phyloP scores from a whole-genome alignment of 2,888 invertebrate species.

The Tachina grossa region DNA sequence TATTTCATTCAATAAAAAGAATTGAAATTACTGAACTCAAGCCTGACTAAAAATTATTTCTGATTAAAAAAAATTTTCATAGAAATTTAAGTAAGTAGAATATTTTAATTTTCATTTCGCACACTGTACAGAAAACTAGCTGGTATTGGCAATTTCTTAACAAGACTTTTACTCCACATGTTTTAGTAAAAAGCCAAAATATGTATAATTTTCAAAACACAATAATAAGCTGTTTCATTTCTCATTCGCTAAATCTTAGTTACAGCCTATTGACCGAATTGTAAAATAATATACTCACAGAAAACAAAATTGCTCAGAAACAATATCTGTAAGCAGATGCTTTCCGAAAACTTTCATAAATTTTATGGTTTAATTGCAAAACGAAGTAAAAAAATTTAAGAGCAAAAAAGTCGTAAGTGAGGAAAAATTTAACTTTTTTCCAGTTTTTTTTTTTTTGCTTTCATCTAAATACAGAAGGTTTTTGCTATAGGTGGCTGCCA shows the following conservation, averaged over 20 bases:
- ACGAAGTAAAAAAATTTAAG: background rate
- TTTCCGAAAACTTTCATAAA: slow-evolving; percentile 5
- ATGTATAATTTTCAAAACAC: too few species aligned
- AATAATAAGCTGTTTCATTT: background rate
- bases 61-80: too few species aligned
- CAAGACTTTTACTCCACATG: too few species aligned
- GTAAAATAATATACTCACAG: background rate
- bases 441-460: background rate
- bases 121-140: too few species aligned
- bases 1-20: too few species aligned
- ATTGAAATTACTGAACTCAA: too few species aligned
- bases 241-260: background rate
- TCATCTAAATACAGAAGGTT: slow-evolving; percentile 16
- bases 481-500: slow-evolving; percentile 23
- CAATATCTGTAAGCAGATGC: background rate
- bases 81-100: too few species aligned
- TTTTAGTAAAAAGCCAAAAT: too few species aligned
- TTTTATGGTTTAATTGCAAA: slow-evolving; percentile 32
- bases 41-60: too few species aligned
- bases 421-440: slow-evolving; percentile 35
- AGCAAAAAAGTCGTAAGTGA: slow-evolving; percentile 18
- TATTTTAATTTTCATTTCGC: too few species aligned
- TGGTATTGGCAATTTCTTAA: too few species aligned
- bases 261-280: slow-evolving; percentile 29
- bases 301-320: background rate